Evolutionary conservation across 2,888 invertebrate genomes (phyloP).

Genomic region (Tridacna gigas): DNA sequence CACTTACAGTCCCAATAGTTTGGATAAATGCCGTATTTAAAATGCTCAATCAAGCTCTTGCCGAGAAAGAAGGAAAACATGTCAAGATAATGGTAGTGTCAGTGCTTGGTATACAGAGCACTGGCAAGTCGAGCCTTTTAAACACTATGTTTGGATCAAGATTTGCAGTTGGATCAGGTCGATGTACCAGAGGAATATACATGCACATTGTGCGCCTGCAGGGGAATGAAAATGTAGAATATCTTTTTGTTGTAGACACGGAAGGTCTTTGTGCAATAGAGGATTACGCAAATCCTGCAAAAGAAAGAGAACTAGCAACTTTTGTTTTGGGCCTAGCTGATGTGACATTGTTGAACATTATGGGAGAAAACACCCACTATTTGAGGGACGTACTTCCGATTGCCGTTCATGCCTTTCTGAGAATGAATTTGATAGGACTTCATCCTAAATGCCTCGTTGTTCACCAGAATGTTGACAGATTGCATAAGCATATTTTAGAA

Average conservation of each 20-base stretch:
- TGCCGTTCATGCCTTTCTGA: slow-evolving; percentile 33
- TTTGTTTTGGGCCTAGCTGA: slow-evolving; percentile 47
- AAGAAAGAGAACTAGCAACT: slow-evolving; percentile 46
- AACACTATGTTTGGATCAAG: slow-evolving; percentile 23
- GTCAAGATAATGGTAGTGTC: slow-evolving; percentile 9
- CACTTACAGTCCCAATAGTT: not conserved
- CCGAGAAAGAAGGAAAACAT: not conserved
- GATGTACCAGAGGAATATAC: slow-evolving; percentile 57
- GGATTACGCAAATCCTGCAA: not conserved
- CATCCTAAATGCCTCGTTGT: slow-evolving; percentile 33
- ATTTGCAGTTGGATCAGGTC: slow-evolving; percentile 54
- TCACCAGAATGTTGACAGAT: slow-evolving; percentile 45
- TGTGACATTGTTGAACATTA: slow-evolving; percentile 35
- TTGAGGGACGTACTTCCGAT: slow-evolving; percentile 41
- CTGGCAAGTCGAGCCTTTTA: slow-evolving; percentile 60
- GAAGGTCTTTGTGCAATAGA: slow-evolving; percentile 51
- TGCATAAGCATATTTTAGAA: slow-evolving; percentile 6
- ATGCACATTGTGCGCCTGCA: slow-evolving; percentile 13
- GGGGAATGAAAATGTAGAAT: slow-evolving; percentile 1
- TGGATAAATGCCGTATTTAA: slow-evolving; percentile 10
- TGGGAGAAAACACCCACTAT: slow-evolving; percentile 38
- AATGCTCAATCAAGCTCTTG: not conserved
- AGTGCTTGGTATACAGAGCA: slow-evolving; percentile 55
- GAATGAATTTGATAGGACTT: slow-evolving; percentile 26
- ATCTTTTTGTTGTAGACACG: slow-evolving; percentile 47